Base-by-base conservation (phyloP, 2,113 vertebrate species). In the Prietella phreatophila region DNA sequence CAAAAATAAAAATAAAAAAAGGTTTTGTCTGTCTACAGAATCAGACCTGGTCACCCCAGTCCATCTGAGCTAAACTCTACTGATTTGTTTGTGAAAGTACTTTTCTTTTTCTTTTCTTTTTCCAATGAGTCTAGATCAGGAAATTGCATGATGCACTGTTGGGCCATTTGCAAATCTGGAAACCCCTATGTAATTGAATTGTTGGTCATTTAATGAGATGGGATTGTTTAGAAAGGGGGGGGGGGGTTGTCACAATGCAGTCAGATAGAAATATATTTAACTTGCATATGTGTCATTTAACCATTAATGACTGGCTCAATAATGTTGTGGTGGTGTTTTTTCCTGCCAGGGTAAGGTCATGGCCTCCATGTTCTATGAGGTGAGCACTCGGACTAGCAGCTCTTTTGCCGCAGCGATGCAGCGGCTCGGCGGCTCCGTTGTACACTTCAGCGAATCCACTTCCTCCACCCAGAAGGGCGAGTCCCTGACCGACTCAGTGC, bases 291-390 rank as follows among this genome's bases (percentile, higher is more conserved):
- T 11, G 4, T 61, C 60, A 61, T 61, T 25, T 27, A 22, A 56
- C 19, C 17, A 33, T 14, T 3, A 36, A 39, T 20, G 0, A 20
- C 17, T 73, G 36, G n/a, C 19, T 73, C 8, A 36, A 0, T 13
- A 22, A 36, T 36, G 25, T 14, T 5, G 11, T 13, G 2, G 42
- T 4, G 42, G 42, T 47, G 9, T 80, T 27, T 5, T 39, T 36
- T 65, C 50, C 2, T 39, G 0, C 5, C 89, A 99, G 98, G 98
- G 98, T 3, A 98, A 97, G 63, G 97, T 99, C 89, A 99, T 99
- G 98, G 98, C 96, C 0, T 97, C 96, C 92, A 99, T 99, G 97
- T 99, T 99, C 94, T 99, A 97, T 0, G 98, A 99, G 89, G 98
- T 95, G 1, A 99, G 98, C 96, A 99, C 98, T 0, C 95, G 98